Evolutionary conservation across 2,797 vertebrate species (phyloP).

Genomic region (Eospalax fontanierii): DNA sequence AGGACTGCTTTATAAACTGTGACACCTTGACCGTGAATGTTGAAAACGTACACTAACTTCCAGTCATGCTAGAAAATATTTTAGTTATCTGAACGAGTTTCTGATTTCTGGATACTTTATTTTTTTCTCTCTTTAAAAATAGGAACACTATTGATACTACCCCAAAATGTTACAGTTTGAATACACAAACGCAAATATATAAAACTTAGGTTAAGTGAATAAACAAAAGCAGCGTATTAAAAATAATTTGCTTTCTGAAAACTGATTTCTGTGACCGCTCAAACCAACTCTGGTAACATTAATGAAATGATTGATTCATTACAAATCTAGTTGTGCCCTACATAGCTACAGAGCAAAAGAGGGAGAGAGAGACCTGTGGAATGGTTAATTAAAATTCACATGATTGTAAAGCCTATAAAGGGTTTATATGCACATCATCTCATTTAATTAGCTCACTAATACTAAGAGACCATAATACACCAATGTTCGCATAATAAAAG

Average conservation of each 20-base stretch:
- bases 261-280: neutral
- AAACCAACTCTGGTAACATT: neutral
- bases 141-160: neutral
- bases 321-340: neutral
- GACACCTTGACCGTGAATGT: constrained; percentile 56
- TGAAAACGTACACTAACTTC: constrained; percentile 33
- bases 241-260: constrained; percentile 22
- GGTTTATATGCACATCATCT: neutral
- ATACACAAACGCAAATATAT: neutral
- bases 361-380: neutral
- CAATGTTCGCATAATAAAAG: neutral
- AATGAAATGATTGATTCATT: neutral
- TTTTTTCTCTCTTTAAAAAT: neutral
- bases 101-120: neutral
- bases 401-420: neutral
- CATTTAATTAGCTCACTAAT: neutral
- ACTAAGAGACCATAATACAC: neutral
- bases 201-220: neutral
- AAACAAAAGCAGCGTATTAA: constrained; percentile 2
- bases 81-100: constrained; percentile 20
- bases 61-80: neutral
- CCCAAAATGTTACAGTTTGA: neutral
- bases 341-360: neutral
- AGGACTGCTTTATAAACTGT: neutral
- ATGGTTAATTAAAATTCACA: neutral